Base-by-base conservation (phyloP, 2,888 invertebrate genomes). In the Zaprionus bogoriensis region DNA sequence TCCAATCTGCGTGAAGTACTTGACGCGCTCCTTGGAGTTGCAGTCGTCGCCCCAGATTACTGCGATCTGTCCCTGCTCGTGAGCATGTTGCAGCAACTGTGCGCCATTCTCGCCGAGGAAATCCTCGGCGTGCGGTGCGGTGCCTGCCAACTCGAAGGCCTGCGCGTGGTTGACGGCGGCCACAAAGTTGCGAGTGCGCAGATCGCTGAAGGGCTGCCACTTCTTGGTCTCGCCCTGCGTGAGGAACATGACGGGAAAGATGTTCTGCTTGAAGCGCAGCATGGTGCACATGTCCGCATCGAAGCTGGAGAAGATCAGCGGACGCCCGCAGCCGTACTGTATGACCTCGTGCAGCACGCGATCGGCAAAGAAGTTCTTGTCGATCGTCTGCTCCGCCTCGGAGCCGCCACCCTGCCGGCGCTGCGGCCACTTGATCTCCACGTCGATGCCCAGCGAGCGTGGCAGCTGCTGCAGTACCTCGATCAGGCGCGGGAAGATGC, bases 1-100 rank as follows among this genome's bases (percentile, higher is more conserved):
- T 5, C 98, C 98, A 74, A 98, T 93, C 57, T 95, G 93, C 88
- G 97, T 98, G 53, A 99, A 93, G 87, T 95, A 94, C 83, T 94
- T 94, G 47, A 98, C 96, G 2, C 95, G 96, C 50, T 94, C 94
- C 68, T 94, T 94, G 89, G 96, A 95, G 83, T 98, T 97, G 88
- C 97, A 97, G 85, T 98, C 97, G 78, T 98, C 98, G 9, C 99
- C 99, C 99, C 99, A 99, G 82, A 98, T 96, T 91, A 99, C 98
- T 55, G 97, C 94, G 4, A 98, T 95, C 55, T 99, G 93, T 5
- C 96, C 96, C 7, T 94, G 93, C 74, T 95, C 93, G 58, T 94
- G 95, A 0, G 96, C 96, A 67, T 95, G 90, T 20, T 79, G 67
- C 51, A 94, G 93, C 92, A 96, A 94, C 6, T 93, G 92, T 0